These are phyloP conservation scores for Caenorhabditis tropicalis DNA, from an alignment of 1,140 invertebrate genomes.

Conservation along the genomic window DNA sequence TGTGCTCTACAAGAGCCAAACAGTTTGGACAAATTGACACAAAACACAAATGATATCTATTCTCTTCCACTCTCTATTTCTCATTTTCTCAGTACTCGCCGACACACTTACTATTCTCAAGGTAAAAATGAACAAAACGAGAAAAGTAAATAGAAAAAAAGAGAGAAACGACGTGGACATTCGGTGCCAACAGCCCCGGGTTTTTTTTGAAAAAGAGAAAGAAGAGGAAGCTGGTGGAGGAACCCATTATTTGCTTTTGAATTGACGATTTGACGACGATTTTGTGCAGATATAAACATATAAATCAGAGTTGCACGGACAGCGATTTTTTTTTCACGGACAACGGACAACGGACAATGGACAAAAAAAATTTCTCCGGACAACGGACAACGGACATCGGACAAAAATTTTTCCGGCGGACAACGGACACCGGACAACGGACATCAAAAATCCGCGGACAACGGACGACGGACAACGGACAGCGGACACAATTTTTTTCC, in stretches of 20 bases:
- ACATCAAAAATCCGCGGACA: too few relatives aligned
- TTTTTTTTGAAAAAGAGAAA: not conserved
- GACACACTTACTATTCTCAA: slow-evolving; percentile 27
- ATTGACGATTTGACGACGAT: slow-evolving; percentile 25
- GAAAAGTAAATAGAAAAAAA: slow-evolving; percentile 2
- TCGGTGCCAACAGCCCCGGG: slow-evolving; percentile 10
- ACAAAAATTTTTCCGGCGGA: too few relatives aligned
- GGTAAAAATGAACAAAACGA: not conserved
- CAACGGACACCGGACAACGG: too few relatives aligned
- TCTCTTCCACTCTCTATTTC: not conserved
- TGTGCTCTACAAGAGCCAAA: slow-evolving; percentile 6
- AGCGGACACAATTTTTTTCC: too few relatives aligned
- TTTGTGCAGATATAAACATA: not conserved
- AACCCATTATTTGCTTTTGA: slow-evolving; percentile 38
- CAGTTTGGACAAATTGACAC: slow-evolving; percentile 13
- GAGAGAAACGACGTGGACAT: not conserved
- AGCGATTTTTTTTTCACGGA: too few relatives aligned
- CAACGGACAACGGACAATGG: too few relatives aligned
- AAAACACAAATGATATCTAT: not conserved
- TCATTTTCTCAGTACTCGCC: not conserved
- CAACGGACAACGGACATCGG: too few relatives aligned
- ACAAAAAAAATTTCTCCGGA: too few relatives aligned
- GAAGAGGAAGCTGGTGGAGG: not conserved
- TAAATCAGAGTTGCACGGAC: too few relatives aligned
- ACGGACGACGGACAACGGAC: too few relatives aligned